These are phyloP conservation scores for Tricholauxania praeusta DNA, from an alignment of 2,888 invertebrate genomes.

Conservation along the genomic window DNA sequence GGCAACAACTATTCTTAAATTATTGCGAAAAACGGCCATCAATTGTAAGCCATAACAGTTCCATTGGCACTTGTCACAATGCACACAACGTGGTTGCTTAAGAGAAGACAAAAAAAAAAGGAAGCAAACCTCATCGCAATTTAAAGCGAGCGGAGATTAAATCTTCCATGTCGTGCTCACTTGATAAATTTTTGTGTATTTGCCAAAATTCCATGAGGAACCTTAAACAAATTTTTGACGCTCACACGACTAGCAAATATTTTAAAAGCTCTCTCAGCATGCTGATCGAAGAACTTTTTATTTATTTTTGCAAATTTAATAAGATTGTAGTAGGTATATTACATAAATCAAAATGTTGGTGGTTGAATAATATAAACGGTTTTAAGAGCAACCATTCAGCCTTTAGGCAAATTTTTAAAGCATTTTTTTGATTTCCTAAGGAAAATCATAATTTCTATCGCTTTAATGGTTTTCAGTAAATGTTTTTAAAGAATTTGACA, in stretches of 20 bases:
- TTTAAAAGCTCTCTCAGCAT: conserved; percentile 74
- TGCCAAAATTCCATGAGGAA: conserved; percentile 19
- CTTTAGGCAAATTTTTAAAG: neutral
- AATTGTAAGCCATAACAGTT: conserved; percentile 35
- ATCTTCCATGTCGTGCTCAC: conserved; percentile 65
- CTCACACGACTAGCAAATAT: conserved; percentile 65
- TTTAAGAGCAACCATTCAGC: neutral
- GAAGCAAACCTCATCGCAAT: conserved; percentile 74
- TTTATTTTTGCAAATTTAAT: conserved; percentile 49
- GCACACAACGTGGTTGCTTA: conserved; percentile 53
- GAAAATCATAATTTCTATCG: too few relatives aligned
- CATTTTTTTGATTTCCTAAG: neutral
- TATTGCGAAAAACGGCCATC: neutral
- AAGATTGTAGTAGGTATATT: conserved; percentile 24
- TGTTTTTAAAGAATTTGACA: too few relatives aligned
- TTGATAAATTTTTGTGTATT: conserved; percentile 16
- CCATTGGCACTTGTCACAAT: conserved; percentile 46
- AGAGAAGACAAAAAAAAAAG: conserved; percentile 53
- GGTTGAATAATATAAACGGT: neutral
- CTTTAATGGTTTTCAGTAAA: too few relatives aligned
- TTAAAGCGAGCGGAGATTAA: conserved; percentile 76
- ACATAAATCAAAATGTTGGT: neutral
- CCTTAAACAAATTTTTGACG: conserved; percentile 48
- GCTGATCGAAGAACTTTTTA: conserved; percentile 75
- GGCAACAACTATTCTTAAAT: neutral